Base-by-base conservation (phyloP, 2,888 invertebrate species). In the Notodonta ziczac region DNA sequence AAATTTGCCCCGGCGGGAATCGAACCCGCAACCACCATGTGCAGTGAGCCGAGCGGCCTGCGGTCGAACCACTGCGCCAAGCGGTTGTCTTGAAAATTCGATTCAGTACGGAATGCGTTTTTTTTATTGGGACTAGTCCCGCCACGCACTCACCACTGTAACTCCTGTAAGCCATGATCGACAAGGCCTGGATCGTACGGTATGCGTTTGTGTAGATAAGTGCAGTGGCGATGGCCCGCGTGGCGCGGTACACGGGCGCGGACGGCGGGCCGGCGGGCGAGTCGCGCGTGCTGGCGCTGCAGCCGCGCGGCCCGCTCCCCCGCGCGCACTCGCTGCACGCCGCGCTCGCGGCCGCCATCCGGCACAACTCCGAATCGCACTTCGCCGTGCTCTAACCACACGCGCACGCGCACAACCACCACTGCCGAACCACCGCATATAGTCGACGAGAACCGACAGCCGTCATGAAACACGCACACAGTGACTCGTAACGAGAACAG, bases 231-330 rank as follows among this genome's bases (percentile, higher is more conserved):
- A 89, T 91, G 90, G 90, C 87, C 0, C 87, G 92, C 48, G 91
- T 92, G 68, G 91, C 92, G 4, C 86, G 89, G 9, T 91, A 89
- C 81, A 88, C 91, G 39, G 91, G 92, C 63, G 81, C 86, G 59
- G 77, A 66, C 57, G 74, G 57, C 9, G 57, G 60, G 40, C 7
- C 56, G 40, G 35, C 39, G 16, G 50, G 59, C 13, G 73, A 80
- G 61, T 52, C 63, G 32, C 84, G 91, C 59, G 71, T 80, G 53
- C 77, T 91, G 9, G 14, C 69, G 0, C 77, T 91, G 24, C 73
- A 78, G 32, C 77, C 89, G 12, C 48, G 73, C 50, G 82, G 83
- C 8, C 79, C 81, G 9, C 73, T 83, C 8, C 79, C 81, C 9
- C 73, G 66, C 13, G 66, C 85, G 60, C 76, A 75, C 62, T 67